Conservation (phyloP, 2,888 invertebrate genomes). For the Tenthredo amoena region DNA sequence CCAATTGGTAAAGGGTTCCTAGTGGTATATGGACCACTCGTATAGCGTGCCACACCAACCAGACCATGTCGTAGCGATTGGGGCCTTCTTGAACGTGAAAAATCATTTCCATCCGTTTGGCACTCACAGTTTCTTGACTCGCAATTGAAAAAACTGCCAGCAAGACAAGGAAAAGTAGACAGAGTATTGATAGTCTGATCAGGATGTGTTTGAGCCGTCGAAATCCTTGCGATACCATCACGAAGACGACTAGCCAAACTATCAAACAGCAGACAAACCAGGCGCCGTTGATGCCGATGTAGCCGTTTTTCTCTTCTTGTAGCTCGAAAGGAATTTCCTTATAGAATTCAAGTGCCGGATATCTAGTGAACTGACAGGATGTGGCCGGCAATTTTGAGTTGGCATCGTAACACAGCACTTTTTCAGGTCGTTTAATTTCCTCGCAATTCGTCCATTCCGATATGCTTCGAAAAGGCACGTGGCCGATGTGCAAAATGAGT, state of each 20-base stretch:
- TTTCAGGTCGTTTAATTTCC: not conserved
- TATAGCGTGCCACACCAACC: conserved; percentile 38
- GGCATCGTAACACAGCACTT: conserved; percentile 25
- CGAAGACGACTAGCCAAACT: conserved; percentile 38
- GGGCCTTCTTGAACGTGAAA: not conserved
- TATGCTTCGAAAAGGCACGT: conserved; percentile 25
- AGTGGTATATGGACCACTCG: conserved; percentile 24
- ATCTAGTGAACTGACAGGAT: not conserved
- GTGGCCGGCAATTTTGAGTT: not conserved
- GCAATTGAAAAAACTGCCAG: not conserved
- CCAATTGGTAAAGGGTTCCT: conserved; percentile 28
- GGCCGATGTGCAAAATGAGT: conserved; percentile 10
- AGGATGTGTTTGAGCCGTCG: conserved; percentile 11
- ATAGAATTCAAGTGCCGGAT: conserved; percentile 26
- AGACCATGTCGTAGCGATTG: conserved; percentile 12
- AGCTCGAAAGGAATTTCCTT: not conserved
- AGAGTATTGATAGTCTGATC: not conserved
- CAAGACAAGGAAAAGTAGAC: not conserved
- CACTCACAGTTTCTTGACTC: not conserved
- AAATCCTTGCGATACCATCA: conserved; percentile 44
- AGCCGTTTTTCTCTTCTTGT: not conserved
- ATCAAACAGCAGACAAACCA: conserved; percentile 26
- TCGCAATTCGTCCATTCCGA: conserved; percentile 9
- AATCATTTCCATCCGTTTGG: not conserved
- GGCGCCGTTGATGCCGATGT: not conserved